Evolutionary conservation across 2,888 invertebrate genomes (phyloP), one percentile per base, ranked within the genome.

Genomic region (Rosalia funebris): DNA sequence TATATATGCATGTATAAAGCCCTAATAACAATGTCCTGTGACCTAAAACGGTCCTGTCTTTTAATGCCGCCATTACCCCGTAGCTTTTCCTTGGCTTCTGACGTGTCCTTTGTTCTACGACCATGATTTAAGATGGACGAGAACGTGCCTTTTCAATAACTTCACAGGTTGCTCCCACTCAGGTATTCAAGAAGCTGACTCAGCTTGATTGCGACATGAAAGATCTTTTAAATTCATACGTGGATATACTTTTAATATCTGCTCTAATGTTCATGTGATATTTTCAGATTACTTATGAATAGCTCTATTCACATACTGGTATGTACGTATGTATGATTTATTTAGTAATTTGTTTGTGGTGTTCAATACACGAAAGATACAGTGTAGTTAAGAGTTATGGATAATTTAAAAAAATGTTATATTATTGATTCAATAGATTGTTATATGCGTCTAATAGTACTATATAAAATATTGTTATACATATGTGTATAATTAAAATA

Each of bases 131-230:
- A 70, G 70, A 73, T 70, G 74, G 71, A 62, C 62, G 70, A 37
- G 70, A 66, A 75, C 75, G 75, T 75, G 75, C 73, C 66, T 72
- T 74, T 74, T 73, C 72, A 71, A 75, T 74, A 71, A 72, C 65
- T 71, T 70, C 60, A 66, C 73, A 71, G 71, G 72, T 72, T 72
- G 66, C 66, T 57, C 65, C 70, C 69, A 75, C 73, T 75, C 75
- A 75, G 75, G 75, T 75, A 75, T 75, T 74, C 74, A 70, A 71
- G 69, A 68, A 68, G 69, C 72, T 72, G 71, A 74, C 61, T 72
- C 71, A 69, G 73, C 73, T 67, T 71, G 73, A 75, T 75, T 73
- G 70, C 70, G 62, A 70, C 73, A 72, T 66, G 71, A 71, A 72
- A 73, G 70, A 71, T 73, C 71, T 72, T 72, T 73, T 75, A 73